Base-by-base conservation (phyloP, 2,113 vertebrate species). In the Speoplatyrhinus poulsoni region DNA sequence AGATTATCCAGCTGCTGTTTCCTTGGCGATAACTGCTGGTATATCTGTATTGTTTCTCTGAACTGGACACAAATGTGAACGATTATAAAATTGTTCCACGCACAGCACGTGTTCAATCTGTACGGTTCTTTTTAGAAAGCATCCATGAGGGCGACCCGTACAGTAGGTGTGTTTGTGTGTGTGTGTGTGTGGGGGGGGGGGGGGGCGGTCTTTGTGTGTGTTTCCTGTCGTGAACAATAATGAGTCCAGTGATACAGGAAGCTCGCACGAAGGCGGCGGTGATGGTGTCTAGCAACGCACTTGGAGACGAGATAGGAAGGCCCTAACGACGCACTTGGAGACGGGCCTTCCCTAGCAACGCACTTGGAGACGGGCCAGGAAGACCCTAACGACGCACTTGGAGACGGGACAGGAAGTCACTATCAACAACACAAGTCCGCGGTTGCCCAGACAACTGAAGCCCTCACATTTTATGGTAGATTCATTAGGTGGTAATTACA, bases 401-500 rank as follows among this genome's bases (percentile, higher is more conserved):
- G 26, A 59, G 32, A 49, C 52, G 26, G 13, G 46, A n/a, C 12
- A 41, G 1, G 15, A 9, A 47, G 3, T 46, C 50, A 1, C 11
- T n/a, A n/a, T n/a, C n/a, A 52, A 26, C 26, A 26, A 26, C 26
- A 26, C 6, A 41, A 13, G 3, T 10, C 19, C 47, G 49, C 52
- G 55, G 48, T 52, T 16, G 49, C 3, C n/a, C 19, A 67, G 46
- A 53, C 50, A 61, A 70, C 52, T 26, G 70, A 17, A 6, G 49
- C 59, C 16, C 59, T 46, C 49, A 46, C 36, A 54, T 11, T 64
- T 66, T 69, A 49, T 64, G 46, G 46, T 50, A 49, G 53, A 67
- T 73, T 75, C 3, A 81, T 84, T 68, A 52, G 52, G 5, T 10
- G n/a, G 75, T 54, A 65, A 75, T 67, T 50, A 59, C 46, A 59